Base-by-base conservation (phyloP, 2,113 vertebrate genomes). In the Pteropus alecto region DNA sequence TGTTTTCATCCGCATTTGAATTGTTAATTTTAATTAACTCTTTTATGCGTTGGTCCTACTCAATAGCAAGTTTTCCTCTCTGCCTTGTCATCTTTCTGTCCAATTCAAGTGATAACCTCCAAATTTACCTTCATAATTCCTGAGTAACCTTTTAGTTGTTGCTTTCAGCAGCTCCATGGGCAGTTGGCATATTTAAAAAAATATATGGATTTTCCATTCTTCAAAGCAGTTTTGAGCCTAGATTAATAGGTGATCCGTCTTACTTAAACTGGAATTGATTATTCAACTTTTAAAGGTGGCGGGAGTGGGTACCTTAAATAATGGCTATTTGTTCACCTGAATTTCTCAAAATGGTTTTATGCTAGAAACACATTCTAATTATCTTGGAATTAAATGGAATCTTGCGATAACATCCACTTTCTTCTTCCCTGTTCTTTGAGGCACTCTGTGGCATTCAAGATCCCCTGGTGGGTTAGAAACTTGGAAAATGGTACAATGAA, bases 21-120 rank as follows among this genome's bases (percentile, higher is more conserved):
- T 51, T 94, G 51, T 78, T 93, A 28, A 71, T 77, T 96, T 96
- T 78, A 87, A 89, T 76, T 73, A 82, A 2, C n/a, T 87, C 24
- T 60, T 96, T 76, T 21, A 61, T 19, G 22, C 51, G 8, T 41
- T 65, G 56, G 2, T 89, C 7, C 26, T 77, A 19, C 22, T 85
- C 5, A 67, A 24, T 6, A 76, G 18, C 61, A 93, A 2, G 24
- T 56, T 88, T 51, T 48, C 26, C 41, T 77, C 63, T 94, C 77
- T 79, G 87, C 54, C 33, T 78, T 8, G 28, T 60, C 89, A 26
- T 87, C 48, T 70, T 93, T 84, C 33, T 94, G 77, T 35, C 61
- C 24, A 56, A 48, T 86, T 91, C 41, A 85, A 74, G 67, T 51
- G 48, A 84, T 41, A 90, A 13, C 35, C 33, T 95, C 82, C 33